These are phyloP conservation scores for Anabas testudineus DNA, from an alignment of 2,797 vertebrate genomes.

Conservation along the genomic window DNA sequence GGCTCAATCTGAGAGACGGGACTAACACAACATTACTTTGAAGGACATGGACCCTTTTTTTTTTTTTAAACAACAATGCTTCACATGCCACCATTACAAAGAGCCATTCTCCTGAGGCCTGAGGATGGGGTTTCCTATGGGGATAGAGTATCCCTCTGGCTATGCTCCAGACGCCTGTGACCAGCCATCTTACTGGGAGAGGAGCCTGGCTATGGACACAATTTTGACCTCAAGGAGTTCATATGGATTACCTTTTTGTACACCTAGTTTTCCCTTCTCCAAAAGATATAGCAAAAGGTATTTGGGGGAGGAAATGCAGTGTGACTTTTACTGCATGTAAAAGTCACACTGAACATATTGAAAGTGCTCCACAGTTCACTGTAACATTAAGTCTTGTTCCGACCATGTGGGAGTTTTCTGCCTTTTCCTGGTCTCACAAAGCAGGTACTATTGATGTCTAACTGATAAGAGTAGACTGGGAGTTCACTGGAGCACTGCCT, in stretches of 20 bases:
- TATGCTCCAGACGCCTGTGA: conserved; percentile 52
- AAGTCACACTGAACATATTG: background rate
- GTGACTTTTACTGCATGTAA: background rate
- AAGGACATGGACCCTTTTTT: conserved; percentile 60
- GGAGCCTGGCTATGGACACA: conserved; percentile 14
- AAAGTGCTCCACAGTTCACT: background rate
- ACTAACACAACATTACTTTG: conserved; percentile 20
- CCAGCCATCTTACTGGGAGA: conserved; percentile 24
- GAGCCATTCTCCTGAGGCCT: conserved; percentile 65
- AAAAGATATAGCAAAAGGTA: too few relatives aligned
- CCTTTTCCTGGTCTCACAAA: conserved; percentile 67
- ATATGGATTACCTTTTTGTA: conserved; percentile 12
- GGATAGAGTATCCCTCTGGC: conserved; percentile 75
- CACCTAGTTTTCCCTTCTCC: background rate
- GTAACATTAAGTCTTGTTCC: conserved; percentile 21
- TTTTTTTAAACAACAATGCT: conserved; percentile 45
- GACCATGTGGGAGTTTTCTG: conserved; percentile 65
- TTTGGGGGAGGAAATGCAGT: too few relatives aligned
- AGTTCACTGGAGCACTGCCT: conserved; percentile 59
- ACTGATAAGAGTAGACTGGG: conserved; percentile 69
- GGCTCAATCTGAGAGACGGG: conserved; percentile 10
- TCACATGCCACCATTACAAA: conserved; percentile 74
- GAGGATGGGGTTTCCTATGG: conserved; percentile 76
- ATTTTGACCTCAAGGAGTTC: conserved; percentile 31
- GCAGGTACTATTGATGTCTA: conserved; percentile 53